Percentiles rank a stretch among this genome's conserved stretches.
phyloP scores from a whole-genome alignment of 2,888 invertebrate species.

The Tigriopus californicus region DNA sequence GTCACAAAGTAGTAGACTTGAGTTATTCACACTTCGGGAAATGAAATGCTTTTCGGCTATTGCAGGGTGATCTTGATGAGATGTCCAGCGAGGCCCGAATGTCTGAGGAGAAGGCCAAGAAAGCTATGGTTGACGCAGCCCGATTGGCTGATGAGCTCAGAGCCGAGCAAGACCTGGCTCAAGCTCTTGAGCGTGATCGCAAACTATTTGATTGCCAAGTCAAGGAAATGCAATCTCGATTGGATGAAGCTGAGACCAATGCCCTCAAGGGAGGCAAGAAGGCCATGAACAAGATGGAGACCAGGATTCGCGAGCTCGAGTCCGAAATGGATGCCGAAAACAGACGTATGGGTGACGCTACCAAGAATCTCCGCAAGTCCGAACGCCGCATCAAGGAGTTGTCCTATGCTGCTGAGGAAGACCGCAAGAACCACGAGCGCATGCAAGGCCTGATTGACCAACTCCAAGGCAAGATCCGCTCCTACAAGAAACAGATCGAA shows the following conservation, averaged over 20 bases:
- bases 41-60: background rate
- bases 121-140: slow-evolving; percentile 96
- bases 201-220: slow-evolving; percentile 35
- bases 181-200: slow-evolving; percentile 86
- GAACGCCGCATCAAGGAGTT: slow-evolving; percentile 35
- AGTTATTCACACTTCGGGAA: background rate
- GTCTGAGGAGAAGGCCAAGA: slow-evolving; percentile 96
- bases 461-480: slow-evolving; percentile 99
- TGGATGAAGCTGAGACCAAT: slow-evolving; percentile 38
- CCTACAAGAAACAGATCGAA: slow-evolving; percentile 46
- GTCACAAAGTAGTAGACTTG: background rate
- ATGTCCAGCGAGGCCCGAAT: slow-evolving; percentile 95
- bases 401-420: slow-evolving; percentile 77
- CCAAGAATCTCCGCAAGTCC: slow-evolving; percentile 35
- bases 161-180: slow-evolving; percentile 96
- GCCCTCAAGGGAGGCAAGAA: slow-evolving; percentile 32
- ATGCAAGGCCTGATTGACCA: slow-evolving; percentile 94
- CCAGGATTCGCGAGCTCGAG: slow-evolving; percentile 20
- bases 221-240: slow-evolving; percentile 35
- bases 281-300: slow-evolving; percentile 20
- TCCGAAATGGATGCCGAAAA: slow-evolving; percentile 34
- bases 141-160: slow-evolving; percentile 94
- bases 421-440: slow-evolving; percentile 98
- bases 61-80: slow-evolving; percentile 82
- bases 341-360: slow-evolving; percentile 35